Evolutionary conservation across 2,113 vertebrate genomes (phyloP).

Genomic region (Seriola aureovittata): DNA sequence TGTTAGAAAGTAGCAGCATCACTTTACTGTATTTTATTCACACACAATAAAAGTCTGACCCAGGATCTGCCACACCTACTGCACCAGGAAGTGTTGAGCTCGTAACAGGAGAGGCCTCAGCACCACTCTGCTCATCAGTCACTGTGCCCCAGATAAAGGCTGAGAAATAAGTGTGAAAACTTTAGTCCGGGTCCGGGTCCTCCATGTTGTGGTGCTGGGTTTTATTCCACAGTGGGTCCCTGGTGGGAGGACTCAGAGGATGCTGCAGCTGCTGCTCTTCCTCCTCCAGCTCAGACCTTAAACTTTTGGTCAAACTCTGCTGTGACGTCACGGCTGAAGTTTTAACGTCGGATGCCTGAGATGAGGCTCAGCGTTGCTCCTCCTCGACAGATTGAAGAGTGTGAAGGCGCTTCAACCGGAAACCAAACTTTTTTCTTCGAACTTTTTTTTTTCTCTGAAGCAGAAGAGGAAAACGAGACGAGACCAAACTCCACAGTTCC

Average conservation of each 20-base stretch:
- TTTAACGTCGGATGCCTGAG: no score
- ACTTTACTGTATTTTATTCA: not conserved
- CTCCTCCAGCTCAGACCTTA: no score
- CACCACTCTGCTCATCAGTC: not conserved
- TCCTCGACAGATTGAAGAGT: constrained; percentile 53
- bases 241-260: no score
- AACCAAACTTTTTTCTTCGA: constrained; percentile 70
- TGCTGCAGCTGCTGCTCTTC: no score
- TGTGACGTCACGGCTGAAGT: no score
- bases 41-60: no score
- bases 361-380: constrained; percentile 39
- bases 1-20: not conserved
- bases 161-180: not conserved
- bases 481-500: constrained; percentile 46
- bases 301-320: no score
- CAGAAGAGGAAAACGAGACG: constrained; percentile 48
- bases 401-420: constrained; percentile 66
- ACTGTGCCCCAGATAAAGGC: not conserved
- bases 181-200: not conserved
- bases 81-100: constrained; percentile 24
- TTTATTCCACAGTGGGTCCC: no score
- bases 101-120: constrained; percentile 1
- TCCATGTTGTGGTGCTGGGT: no score
- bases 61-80: constrained; percentile 22
- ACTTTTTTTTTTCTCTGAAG: constrained; percentile 37